phyloP scores from a whole-genome alignment of 2,797 vertebrate species.

The Sparidentex hasta region DNA sequence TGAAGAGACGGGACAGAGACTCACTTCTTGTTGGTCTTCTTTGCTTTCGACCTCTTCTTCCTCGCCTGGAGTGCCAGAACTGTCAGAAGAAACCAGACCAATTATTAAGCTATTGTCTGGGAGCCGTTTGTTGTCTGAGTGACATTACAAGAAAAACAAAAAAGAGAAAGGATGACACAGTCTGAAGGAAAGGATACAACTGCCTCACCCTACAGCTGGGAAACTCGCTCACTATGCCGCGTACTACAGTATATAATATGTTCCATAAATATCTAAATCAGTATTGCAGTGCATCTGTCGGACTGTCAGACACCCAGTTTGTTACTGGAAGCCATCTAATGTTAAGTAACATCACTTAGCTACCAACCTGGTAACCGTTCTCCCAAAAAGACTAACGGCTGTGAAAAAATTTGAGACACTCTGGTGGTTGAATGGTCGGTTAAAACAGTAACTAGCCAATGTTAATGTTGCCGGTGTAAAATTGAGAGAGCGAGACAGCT shows the following conservation, averaged over 20 bases:
- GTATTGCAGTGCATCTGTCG: slow-evolving; percentile 16
- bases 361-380: slow-evolving; percentile 29
- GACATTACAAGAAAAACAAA: slow-evolving; percentile 35
- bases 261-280: background rate
- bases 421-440: background rate
- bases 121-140: slow-evolving; percentile 31
- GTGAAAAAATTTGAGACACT: slow-evolving; percentile 1
- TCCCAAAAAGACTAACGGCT: background rate
- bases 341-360: slow-evolving; percentile 49
- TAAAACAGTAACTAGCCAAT: background rate
- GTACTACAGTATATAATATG: background rate
- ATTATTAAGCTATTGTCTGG: slow-evolving; percentile 46
- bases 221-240: background rate
- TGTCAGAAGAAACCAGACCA: slow-evolving; percentile 64
- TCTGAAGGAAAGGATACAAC: background rate
- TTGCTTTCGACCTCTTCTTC: slow-evolving; percentile 87
- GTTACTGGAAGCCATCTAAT: slow-evolving; percentile 29
- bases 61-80: slow-evolving; percentile 89
- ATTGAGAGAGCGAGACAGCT: slow-evolving; percentile 30
- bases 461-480: slow-evolving; percentile 1
- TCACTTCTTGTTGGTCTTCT: slow-evolving; percentile 89
- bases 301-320: slow-evolving; percentile 22
- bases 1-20: slow-evolving; percentile 30
- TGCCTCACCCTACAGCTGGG: background rate
- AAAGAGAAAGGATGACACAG: background rate